Conservation (phyloP, 2,888 invertebrate species). For the Mechanitis mazaeus region DNA sequence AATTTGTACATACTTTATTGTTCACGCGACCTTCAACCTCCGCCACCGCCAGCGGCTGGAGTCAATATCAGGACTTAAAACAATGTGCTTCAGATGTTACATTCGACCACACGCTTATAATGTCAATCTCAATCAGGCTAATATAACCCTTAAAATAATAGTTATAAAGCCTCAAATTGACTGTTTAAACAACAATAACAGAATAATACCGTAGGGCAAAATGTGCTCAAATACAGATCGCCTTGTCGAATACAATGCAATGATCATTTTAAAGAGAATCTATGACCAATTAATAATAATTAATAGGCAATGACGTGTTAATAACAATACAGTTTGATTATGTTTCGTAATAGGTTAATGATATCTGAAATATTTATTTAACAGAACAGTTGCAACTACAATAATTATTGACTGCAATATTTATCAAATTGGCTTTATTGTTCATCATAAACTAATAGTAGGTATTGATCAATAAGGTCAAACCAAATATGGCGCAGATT, state of each 20-base stretch:
- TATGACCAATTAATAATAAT: slow-evolving; percentile 10
- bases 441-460: slow-evolving; percentile 37
- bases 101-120: slow-evolving; percentile 12
- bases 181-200: slow-evolving; percentile 3
- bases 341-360: not conserved
- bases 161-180: not conserved
- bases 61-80: slow-evolving; percentile 23
- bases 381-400: not conserved
- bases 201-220: slow-evolving; percentile 6
- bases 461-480: slow-evolving; percentile 43
- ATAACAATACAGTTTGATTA: not conserved
- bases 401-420: too few species aligned
- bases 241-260: slow-evolving; percentile 15
- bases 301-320: not conserved
- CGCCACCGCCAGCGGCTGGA: slow-evolving; percentile 20
- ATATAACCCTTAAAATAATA: not conserved
- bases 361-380: not conserved
- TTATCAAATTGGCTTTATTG: too few species aligned
- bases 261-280: slow-evolving; percentile 7
- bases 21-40: slow-evolving; percentile 24
- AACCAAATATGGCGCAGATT: slow-evolving; percentile 45
- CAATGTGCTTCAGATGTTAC: slow-evolving; percentile 19
- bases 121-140: slow-evolving; percentile 4
- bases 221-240: slow-evolving; percentile 13
- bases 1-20: slow-evolving; percentile 24